Conservation (phyloP, 2,888 invertebrate species). For the Hydrotaea cyrtoneurina region DNA sequence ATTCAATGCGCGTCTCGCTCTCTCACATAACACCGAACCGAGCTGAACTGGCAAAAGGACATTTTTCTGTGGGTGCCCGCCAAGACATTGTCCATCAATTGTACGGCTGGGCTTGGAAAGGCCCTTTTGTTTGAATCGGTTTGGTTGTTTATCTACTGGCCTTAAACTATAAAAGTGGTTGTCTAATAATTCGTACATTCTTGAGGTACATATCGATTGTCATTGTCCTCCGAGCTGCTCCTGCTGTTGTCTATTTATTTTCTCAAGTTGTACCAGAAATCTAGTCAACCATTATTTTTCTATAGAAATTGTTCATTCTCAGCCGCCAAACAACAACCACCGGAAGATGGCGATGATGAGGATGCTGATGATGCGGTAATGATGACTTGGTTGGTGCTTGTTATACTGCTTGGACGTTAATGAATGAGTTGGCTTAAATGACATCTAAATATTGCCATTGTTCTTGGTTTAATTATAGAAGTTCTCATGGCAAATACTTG, state of each 20-base stretch:
- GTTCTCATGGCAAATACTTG: not conserved
- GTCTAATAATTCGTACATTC: conserved; percentile 30
- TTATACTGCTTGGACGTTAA: not conserved
- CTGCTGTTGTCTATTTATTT: conserved; percentile 23
- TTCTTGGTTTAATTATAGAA: conserved; percentile 33
- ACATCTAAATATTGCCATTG: conserved; percentile 32
- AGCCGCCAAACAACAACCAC: not conserved
- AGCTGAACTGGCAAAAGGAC: not conserved
- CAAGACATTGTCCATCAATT: not conserved
- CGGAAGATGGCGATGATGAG: not conserved
- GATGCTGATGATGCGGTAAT: not conserved
- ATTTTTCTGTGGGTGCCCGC: not conserved
- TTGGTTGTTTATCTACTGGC: not conserved
- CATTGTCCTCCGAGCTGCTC: conserved; percentile 7
- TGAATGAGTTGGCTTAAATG: conserved; percentile 34
- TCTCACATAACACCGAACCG: not conserved
- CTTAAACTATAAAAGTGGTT: conserved; percentile 16
- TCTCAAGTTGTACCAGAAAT: not conserved
- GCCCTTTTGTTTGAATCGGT: not conserved
- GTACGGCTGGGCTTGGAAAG: not conserved
- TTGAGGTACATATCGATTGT: conserved; percentile 31
- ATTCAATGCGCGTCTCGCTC: conserved; percentile 28
- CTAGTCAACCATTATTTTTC: conserved; percentile 24
- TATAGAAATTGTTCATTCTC: not conserved
- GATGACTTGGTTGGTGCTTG: not conserved